These are phyloP conservation scores for Cynopterus sphinx DNA, from an alignment of 2,797 vertebrate genomes.

Conservation along the genomic window DNA sequence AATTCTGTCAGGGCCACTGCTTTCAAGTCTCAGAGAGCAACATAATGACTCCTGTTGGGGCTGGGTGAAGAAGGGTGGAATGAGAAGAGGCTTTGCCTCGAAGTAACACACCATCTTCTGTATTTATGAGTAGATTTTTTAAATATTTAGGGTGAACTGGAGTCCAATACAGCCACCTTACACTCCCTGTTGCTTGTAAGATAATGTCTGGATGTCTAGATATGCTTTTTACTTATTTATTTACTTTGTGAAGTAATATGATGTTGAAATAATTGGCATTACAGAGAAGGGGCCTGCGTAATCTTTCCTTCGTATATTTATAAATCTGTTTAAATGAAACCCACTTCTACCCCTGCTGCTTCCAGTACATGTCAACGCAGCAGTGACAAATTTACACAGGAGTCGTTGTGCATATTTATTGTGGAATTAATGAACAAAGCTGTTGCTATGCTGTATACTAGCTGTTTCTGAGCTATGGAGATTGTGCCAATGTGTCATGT, in stretches of 20 bases:
- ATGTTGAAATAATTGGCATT: not conserved
- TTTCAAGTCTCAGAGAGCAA: not conserved
- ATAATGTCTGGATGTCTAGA: not conserved
- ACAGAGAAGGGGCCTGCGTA: not conserved
- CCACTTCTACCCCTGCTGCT: not conserved
- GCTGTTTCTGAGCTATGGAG: constrained; percentile 39
- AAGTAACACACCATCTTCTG: not conserved
- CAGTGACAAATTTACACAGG: not conserved
- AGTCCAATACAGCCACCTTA: not conserved
- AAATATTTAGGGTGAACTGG: not conserved
- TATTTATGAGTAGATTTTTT: not conserved
- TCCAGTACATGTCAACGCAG: not conserved
- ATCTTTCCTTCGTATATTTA: not conserved
- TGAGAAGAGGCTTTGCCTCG: not conserved
- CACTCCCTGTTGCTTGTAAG: not conserved
- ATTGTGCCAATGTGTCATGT: constrained; percentile 56
- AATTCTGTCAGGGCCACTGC: not conserved
- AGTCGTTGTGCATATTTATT: not conserved
- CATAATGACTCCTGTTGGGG: accelerated
- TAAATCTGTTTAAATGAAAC: not conserved
- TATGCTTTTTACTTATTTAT: not conserved
- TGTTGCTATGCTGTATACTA: not conserved
- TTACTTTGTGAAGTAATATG: not conserved
- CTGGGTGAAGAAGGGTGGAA: accelerated
- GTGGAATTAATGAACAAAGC: constrained; percentile 26